These are phyloP conservation scores for Leucophenga varia DNA, from an alignment of 1,140 invertebrate species.

Conservation along the genomic window DNA sequence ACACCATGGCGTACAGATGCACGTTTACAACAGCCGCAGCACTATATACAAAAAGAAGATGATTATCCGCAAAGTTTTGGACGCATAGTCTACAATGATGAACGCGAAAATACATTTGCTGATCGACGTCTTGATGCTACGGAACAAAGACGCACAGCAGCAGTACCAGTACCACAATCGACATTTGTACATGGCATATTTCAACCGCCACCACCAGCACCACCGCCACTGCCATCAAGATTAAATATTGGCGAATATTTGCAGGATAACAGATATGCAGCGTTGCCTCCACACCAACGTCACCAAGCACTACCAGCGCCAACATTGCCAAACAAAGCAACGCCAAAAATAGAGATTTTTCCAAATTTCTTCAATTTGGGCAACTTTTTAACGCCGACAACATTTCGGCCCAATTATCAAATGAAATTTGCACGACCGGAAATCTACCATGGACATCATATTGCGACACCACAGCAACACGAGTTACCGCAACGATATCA, in stretches of 20 bases:
- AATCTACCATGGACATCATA: too few relatives aligned
- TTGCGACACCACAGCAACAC: background rate
- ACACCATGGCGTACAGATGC: background rate
- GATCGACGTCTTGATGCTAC: slow-evolving; percentile 40
- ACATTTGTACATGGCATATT: slow-evolving; percentile 44
- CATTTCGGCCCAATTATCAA: slow-evolving; percentile 41
- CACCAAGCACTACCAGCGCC: too few relatives aligned
- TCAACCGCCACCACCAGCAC: slow-evolving; percentile 24
- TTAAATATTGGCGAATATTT: slow-evolving; percentile 52
- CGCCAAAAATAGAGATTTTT: slow-evolving; percentile 34
- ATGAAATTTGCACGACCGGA: slow-evolving; percentile 29
- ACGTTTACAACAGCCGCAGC: too few relatives aligned
- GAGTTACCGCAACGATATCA: background rate
- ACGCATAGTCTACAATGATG: slow-evolving; percentile 24
- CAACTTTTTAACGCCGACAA: slow-evolving; percentile 36
- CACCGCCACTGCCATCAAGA: slow-evolving; percentile 11
- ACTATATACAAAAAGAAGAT: slow-evolving; percentile 45
- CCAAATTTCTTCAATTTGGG: slow-evolving; percentile 33
- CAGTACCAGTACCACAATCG: slow-evolving; percentile 21
- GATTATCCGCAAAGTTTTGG: slow-evolving; percentile 50
- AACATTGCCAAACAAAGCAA: slow-evolving; percentile 6
- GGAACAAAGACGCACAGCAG: slow-evolving; percentile 3
- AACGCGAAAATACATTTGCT: slow-evolving; percentile 23
- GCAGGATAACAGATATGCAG: slow-evolving; percentile 10
- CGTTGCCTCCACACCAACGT: background rate